Conservation (phyloP, 35 echinoderm and acorn worm genomes). For the Eucidaris tribuloides region DNA sequence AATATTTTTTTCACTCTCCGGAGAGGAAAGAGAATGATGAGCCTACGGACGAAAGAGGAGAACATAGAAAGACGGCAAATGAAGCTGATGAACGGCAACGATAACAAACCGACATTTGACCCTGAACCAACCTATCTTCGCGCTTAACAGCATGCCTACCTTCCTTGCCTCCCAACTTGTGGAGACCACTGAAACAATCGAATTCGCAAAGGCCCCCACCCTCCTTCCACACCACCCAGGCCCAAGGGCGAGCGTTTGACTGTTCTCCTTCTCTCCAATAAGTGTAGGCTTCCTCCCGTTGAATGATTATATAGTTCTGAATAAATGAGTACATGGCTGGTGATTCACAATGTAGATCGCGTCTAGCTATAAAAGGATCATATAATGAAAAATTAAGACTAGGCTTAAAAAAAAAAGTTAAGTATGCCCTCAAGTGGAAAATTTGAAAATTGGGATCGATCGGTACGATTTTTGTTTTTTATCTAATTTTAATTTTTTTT, state of each 20-base stretch:
- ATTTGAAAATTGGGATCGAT: no score
- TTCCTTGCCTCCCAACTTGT: conserved; percentile 23
- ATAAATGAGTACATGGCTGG: background rate
- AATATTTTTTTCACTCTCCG: no score
- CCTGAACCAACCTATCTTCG: conserved; percentile 38
- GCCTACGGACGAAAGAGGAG: no score
- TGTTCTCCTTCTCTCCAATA: conserved; percentile 36
- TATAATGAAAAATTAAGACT: background rate
- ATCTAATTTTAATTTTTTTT: no score
- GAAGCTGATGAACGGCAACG: conserved; percentile 1
- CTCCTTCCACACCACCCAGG: conserved; percentile 40
- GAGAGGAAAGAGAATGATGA: no score
- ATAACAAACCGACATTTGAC: conserved; percentile 26
- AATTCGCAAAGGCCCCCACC: conserved; percentile 34
- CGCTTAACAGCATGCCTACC: conserved; percentile 39
- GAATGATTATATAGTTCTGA: background rate
- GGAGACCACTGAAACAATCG: conserved; percentile 39
- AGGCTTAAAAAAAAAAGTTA: background rate
- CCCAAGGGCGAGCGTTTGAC: conserved; percentile 9
- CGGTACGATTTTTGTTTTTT: no score
- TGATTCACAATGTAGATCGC: background rate
- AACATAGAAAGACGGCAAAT: background rate
- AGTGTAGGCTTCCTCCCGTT: conserved; percentile 28
- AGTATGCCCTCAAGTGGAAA: background rate
- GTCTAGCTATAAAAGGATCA: background rate